Evolutionary conservation across 2,888 invertebrate genomes (phyloP).

Genomic region (Drosophila borborema): DNA sequence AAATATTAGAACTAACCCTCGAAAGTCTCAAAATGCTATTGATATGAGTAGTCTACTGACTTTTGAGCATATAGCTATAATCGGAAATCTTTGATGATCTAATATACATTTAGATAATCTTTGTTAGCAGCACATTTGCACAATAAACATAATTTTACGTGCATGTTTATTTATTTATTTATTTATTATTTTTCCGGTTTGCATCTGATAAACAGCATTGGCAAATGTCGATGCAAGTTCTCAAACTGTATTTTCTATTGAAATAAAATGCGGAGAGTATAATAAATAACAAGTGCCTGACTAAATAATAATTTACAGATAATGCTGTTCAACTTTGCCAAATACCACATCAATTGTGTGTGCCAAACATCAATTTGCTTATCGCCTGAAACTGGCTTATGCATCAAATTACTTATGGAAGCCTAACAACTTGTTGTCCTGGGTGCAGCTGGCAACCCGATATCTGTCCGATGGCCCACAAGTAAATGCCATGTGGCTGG

Average conservation of each 20-base stretch:
- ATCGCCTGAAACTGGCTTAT: constrained; percentile 23
- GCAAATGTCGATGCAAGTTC: not conserved
- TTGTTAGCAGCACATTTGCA: not conserved
- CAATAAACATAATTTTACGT: not conserved
- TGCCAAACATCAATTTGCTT: constrained; percentile 16
- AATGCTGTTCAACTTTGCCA: constrained; percentile 3
- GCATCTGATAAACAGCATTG: not conserved
- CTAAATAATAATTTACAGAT: constrained; percentile 11
- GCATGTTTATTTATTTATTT: not conserved
- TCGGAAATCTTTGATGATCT: too few species aligned
- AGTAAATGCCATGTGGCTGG: constrained; percentile 41
- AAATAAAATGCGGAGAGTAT: not conserved
- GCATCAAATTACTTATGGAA: constrained; percentile 36
- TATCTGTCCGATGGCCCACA: constrained; percentile 46
- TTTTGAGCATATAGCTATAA: not conserved
- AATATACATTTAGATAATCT: not conserved
- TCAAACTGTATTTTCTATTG: not conserved
- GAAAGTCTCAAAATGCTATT: too few species aligned
- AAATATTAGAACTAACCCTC: too few species aligned
- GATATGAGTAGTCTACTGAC: too few species aligned
- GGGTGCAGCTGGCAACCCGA: constrained; percentile 41
- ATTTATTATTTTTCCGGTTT: not conserved
- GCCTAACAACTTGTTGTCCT: constrained; percentile 29
- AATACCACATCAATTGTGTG: constrained; percentile 30
- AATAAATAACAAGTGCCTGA: constrained; percentile 2